Conservation (phyloP, 2,888 invertebrate species). For the Ethmia dodecea region DNA sequence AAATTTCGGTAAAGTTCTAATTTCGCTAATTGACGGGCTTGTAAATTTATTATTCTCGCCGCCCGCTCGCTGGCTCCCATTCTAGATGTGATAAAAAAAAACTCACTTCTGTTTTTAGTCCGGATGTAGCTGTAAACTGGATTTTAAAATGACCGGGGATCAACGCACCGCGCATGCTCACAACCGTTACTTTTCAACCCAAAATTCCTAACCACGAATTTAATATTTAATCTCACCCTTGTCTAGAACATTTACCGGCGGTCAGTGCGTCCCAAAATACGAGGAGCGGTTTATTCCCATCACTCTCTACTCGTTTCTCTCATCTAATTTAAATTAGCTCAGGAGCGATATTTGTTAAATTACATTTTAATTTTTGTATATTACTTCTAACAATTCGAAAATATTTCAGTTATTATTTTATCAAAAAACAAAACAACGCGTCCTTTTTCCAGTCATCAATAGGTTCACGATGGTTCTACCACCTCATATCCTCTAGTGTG, state of each 20-base stretch:
- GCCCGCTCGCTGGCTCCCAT: conserved; percentile 29
- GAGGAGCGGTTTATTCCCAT: conserved; percentile 22
- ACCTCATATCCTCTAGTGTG: too few relatives aligned
- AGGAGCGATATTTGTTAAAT: too few relatives aligned
- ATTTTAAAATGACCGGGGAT: conserved; percentile 47
- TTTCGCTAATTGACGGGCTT: conserved; percentile 11
- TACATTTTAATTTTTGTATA: too few relatives aligned
- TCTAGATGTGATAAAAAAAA: conserved; percentile 52
- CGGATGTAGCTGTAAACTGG: conserved; percentile 53
- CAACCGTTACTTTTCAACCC: conserved; percentile 63
- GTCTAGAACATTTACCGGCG: conserved; percentile 72
- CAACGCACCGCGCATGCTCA: conserved; percentile 50
- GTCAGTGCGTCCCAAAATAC: conserved; percentile 60
- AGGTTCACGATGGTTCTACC: too few relatives aligned
- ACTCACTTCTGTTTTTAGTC: conserved; percentile 55
- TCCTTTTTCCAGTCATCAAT: too few relatives aligned
- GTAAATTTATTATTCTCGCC: conserved; percentile 17
- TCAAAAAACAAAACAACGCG: too few relatives aligned
- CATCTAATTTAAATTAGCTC: too few relatives aligned
- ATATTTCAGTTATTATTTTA: too few relatives aligned
- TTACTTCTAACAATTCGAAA: too few relatives aligned
- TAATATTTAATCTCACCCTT: conserved; percentile 76
- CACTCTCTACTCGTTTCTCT: conserved; percentile 7
- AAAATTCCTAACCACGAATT: conserved; percentile 73
- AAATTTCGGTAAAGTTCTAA: conserved; percentile 8